Conservation (phyloP, 2,113 vertebrate genomes). For the Lagopus leucura region DNA sequence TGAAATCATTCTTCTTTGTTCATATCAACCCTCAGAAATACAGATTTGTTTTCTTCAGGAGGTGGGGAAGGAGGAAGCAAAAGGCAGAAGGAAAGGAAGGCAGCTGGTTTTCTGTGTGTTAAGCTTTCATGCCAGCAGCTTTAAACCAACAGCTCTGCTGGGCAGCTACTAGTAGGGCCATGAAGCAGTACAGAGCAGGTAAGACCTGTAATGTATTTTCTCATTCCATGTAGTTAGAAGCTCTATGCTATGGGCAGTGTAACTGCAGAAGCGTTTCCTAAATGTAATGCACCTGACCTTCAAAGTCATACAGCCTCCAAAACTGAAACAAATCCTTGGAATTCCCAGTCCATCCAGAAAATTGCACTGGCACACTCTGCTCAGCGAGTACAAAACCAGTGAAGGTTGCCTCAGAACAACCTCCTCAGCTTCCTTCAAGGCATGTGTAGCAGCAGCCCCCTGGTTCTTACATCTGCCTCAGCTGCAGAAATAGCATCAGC, state of each 20-base stretch:
- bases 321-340: background rate
- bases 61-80: fast-evolving
- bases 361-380: fast-evolving
- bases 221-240: background rate
- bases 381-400: background rate
- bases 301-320: background rate
- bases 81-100: background rate
- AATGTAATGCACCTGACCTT: background rate
- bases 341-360: background rate
- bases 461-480: background rate
- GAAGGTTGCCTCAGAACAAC: background rate
- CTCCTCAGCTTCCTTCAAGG: background rate
- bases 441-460: background rate
- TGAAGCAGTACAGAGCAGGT: background rate
- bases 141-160: background rate
- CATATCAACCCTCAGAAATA: background rate
- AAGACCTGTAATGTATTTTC: background rate
- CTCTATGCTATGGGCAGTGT: background rate
- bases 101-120: background rate
- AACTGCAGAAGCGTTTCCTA: background rate
- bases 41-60: background rate
- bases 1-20: background rate
- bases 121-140: background rate
- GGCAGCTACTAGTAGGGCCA: background rate
- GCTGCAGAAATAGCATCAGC: background rate